Conservation (phyloP, 2,888 invertebrate genomes). For the Euplagia quadripunctaria region DNA sequence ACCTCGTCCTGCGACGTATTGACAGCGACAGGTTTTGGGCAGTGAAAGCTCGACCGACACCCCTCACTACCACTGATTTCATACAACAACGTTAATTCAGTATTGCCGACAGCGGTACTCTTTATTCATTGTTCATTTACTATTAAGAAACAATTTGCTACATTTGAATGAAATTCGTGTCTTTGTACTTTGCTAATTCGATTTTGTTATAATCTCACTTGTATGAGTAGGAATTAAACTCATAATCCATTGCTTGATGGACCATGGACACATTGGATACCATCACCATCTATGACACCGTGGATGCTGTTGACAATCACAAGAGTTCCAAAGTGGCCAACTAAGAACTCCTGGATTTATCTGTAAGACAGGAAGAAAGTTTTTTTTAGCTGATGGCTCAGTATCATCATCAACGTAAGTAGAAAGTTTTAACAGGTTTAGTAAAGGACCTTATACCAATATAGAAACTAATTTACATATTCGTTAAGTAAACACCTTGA, state of each 20-base stretch:
- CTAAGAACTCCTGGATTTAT: neutral
- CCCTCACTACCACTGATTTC: neutral
- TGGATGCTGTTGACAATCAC: neutral
- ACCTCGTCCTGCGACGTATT: neutral
- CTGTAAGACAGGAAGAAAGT: neutral
- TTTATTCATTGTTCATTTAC: neutral
- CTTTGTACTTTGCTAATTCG: too few relatives aligned
- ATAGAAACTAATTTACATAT: slow-evolving; percentile 10
- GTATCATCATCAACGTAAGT: neutral
- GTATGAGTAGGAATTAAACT: neutral
- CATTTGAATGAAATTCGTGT: neutral
- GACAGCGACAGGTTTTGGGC: slow-evolving; percentile 14
- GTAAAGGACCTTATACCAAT: neutral
- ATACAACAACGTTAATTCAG: neutral
- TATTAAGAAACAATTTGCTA: neutral
- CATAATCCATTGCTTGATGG: neutral
- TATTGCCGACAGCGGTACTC: neutral
- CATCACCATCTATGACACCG: neutral
- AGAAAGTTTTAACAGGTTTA: slow-evolving; percentile 6
- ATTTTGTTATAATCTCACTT: neutral
- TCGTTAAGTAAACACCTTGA: neutral
- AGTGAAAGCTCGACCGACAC: slow-evolving; percentile 11
- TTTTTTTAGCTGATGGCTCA: neutral
- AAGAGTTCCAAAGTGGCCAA: neutral
- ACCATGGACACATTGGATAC: neutral